phyloP scores from a whole-genome alignment of 2,113 vertebrate genomes.

The Pangasianodon gigas region DNA sequence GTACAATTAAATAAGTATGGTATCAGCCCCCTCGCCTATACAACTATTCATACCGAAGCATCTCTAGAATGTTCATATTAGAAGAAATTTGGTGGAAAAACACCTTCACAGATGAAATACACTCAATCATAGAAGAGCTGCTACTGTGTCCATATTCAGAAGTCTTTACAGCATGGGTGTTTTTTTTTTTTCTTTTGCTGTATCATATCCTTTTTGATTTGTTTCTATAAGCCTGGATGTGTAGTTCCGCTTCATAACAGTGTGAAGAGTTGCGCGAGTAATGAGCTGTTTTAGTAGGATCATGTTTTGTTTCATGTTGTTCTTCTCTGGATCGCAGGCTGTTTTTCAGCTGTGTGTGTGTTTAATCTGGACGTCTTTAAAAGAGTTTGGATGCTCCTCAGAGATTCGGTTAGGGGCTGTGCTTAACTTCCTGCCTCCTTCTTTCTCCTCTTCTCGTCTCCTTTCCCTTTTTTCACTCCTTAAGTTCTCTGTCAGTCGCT shows the following conservation, averaged over 20 bases:
- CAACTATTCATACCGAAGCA: neutral
- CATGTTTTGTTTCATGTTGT: neutral
- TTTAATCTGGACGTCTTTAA: conserved; percentile 42
- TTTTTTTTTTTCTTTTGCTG: too few species aligned
- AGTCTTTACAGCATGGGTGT: neutral
- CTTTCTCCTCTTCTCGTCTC: conserved; percentile 27
- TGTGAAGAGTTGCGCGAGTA: neutral
- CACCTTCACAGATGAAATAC: neutral
- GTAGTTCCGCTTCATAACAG: neutral
- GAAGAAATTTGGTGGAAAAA: neutral
- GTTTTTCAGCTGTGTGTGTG: conserved; percentile 43
- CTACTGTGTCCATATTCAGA: neutral
- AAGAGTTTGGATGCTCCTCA: conserved; percentile 47
- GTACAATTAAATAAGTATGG: neutral
- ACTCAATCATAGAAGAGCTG: neutral
- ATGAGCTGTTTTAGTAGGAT: neutral
- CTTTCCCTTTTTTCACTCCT: neutral
- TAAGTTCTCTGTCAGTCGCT: neutral
- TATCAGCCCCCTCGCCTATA: neutral
- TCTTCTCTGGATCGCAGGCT: conserved; percentile 23
- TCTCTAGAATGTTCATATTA: neutral
- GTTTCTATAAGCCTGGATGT: neutral
- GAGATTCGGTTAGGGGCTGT: conserved; percentile 45
- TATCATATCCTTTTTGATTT: neutral
- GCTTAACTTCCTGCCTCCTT: conserved; percentile 51